These are phyloP conservation scores for Vollenhovia emeryi DNA, from an alignment of 1,140 invertebrate genomes.

Conservation along the genomic window DNA sequence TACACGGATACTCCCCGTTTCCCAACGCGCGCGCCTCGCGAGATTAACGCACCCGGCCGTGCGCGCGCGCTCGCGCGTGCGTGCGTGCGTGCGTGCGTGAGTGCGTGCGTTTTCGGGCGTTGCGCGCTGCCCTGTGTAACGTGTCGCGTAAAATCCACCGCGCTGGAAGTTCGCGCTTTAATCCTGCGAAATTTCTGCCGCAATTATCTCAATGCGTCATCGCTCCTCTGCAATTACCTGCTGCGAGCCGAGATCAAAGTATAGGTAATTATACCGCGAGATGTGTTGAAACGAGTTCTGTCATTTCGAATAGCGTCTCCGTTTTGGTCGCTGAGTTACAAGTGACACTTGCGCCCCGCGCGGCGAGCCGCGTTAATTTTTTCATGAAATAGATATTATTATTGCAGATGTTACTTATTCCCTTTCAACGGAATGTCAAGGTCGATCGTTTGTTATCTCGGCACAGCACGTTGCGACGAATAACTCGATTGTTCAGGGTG, in stretches of 20 bases:
- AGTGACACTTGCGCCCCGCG: background rate
- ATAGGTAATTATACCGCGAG: conserved; percentile 31
- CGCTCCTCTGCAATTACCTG: conserved; percentile 14
- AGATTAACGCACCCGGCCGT: conserved; percentile 60
- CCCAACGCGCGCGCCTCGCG: conserved; percentile 70
- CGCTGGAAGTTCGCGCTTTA: background rate
- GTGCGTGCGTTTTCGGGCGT: conserved; percentile 59
- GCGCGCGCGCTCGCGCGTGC: no score
- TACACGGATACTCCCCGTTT: conserved; percentile 82
- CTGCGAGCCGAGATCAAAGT: background rate
- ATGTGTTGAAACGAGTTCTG: background rate
- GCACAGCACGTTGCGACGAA: background rate
- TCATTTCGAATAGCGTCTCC: background rate
- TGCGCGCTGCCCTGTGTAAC: conserved; percentile 1
- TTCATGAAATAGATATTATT: background rate
- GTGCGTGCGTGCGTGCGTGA: no score
- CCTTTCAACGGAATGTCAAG: background rate
- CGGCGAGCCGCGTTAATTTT: background rate
- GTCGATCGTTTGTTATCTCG: background rate
- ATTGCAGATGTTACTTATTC: background rate
- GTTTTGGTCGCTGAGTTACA: background rate
- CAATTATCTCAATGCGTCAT: conserved; percentile 20
- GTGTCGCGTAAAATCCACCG: conserved; percentile 44
- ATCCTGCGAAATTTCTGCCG: background rate
- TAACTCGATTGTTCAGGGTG: background rate